These are phyloP conservation scores for Rhinella marina DNA, from an alignment of 2,797 vertebrate species.

Conservation along the genomic window DNA sequence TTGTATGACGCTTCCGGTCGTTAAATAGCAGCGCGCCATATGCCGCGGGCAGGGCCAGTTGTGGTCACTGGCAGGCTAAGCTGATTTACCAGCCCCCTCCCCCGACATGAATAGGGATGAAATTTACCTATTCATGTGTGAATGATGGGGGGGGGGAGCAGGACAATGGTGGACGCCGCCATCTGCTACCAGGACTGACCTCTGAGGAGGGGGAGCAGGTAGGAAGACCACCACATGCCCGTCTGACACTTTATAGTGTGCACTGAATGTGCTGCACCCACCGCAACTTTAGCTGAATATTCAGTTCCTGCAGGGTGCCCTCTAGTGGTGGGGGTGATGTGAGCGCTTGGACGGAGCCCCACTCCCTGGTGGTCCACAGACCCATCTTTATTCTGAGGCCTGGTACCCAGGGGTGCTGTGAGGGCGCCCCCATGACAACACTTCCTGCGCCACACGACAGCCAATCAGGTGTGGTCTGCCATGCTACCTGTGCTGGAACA, in stretches of 20 bases:
- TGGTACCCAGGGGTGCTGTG: too few species aligned
- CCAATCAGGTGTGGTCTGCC: too few species aligned
- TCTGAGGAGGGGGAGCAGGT: too few species aligned
- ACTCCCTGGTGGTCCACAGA: too few species aligned
- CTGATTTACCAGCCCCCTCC: conserved; percentile 9
- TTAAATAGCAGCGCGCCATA: conserved; percentile 31
- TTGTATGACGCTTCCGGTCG: background rate
- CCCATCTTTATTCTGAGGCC: too few species aligned
- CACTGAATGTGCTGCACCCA: background rate
- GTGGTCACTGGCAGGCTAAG: conserved; percentile 35
- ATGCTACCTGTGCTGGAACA: too few species aligned
- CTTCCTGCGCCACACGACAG: too few species aligned
- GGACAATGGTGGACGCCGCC: background rate
- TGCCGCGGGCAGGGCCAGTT: conserved; percentile 22
- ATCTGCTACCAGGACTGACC: background rate
- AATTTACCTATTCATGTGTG: background rate
- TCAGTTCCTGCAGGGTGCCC: background rate
- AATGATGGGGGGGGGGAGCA: background rate
- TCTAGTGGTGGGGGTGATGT: background rate
- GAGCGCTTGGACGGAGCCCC: too few species aligned
- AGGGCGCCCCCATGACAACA: too few species aligned
- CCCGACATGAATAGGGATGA: conserved; percentile 12
- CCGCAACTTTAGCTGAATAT: background rate
- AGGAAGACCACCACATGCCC: too few species aligned
- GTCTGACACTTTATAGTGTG: too few species aligned